Base-by-base conservation (phyloP, 2,113 vertebrate species). In the Hystrix brachyura region DNA sequence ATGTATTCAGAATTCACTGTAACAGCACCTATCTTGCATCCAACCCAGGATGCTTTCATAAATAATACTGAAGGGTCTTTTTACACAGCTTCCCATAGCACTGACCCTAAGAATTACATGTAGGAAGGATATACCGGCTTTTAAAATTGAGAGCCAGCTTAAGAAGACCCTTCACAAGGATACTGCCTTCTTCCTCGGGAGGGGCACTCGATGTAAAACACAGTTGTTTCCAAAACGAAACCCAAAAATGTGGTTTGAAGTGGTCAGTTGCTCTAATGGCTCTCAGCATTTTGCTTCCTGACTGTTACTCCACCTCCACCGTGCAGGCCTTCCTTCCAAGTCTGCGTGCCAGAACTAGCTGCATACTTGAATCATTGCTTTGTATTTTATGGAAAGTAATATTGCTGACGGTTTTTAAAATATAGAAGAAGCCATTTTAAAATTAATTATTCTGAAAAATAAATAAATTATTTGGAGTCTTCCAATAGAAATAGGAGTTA, bases 1-100 rank as follows among this genome's bases (percentile, higher is more conserved):
- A 62, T 85, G 25, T 48, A 86, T 91, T 90, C 78, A 97, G 32
- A 94, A 85, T 92, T 97, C 32, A 85, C 38, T 89, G 95, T 86
- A 93, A 65, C 19, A 60, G 65, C 34, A 10, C 46, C 65, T 8
- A 57, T 81, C 80, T 95, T 94, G 38, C 13, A 57, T 72, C 86
- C 48, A 80, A 15, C 60, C 80, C 34, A 91, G 25, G 85, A 15
- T 93, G 25, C 51, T 95, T 96, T 87, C 62, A 48, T 12, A 74
- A 81, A 0, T 78, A 92, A 71, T 74, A 67, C 71, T 46, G 51
- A 85, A 87, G 81, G 57, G 38, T 78, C 72, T 72, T 82, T 93
- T 88, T 74, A 64, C 8, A 71, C 29, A 71, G 19, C n/a, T 53
- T 34, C n/a, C 34, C 11, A 3, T 79, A 23, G 55, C 64, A 46